These are phyloP conservation scores for Platichthys flesus DNA, from an alignment of 2,113 vertebrate species.

Conservation along the genomic window DNA sequence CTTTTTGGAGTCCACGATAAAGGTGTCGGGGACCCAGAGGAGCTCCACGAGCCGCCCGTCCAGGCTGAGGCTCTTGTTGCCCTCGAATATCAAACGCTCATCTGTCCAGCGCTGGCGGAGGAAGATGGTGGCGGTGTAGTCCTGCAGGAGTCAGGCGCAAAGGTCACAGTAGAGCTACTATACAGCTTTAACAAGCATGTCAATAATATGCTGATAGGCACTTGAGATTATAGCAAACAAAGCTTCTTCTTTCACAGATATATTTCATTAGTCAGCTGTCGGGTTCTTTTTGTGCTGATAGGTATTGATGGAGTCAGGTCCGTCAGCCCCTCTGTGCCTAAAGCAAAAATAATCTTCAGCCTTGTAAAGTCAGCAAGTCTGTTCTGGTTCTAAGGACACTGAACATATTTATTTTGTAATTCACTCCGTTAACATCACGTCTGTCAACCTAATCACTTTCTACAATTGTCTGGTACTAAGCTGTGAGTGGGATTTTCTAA, in stretches of 20 bases:
- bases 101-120: conserved; percentile 92
- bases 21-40: conserved; percentile 92
- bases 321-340: conserved; percentile 26
- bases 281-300: conserved; percentile 21
- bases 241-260: neutral
- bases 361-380: conserved; percentile 40
- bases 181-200: conserved; percentile 12
- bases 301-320: conserved; percentile 37
- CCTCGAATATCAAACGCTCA: conserved; percentile 89
- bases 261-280: conserved; percentile 26
- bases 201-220: conserved; percentile 38
- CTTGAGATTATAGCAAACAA: conserved; percentile 25
- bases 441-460: conserved; percentile 1
- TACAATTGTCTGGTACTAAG: neutral
- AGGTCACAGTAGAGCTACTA: conserved; percentile 28
- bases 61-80: conserved; percentile 91
- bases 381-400: conserved; percentile 13
- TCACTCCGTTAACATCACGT: conserved; percentile 8
- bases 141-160: conserved; percentile 64
- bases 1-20: conserved; percentile 93
- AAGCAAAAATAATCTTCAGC: conserved; percentile 38
- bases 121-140: conserved; percentile 94
- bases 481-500: neutral
- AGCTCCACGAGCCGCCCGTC: conserved; percentile 91
- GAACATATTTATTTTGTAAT: conserved; percentile 10